phyloP scores from a whole-genome alignment of 1,140 invertebrate genomes.

The Drosophila ercepeae region DNA sequence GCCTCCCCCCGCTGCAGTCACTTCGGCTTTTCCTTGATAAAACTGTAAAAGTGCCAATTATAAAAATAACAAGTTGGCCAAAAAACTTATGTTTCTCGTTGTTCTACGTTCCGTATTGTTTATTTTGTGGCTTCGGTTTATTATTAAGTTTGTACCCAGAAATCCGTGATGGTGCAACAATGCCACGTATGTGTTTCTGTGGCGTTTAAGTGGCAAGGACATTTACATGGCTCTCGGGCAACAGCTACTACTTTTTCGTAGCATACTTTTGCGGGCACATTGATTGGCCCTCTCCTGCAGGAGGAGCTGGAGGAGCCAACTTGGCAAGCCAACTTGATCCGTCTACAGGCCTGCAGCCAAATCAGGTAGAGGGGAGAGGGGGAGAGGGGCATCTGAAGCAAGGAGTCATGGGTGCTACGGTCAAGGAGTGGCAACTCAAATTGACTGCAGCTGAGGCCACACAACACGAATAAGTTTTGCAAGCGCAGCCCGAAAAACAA shows the following conservation, averaged over 20 bases:
- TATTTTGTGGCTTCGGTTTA: slow-evolving; percentile 20
- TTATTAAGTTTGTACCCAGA: slow-evolving; percentile 49
- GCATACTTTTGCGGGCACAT: slow-evolving; percentile 65
- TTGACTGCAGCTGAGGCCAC: slow-evolving; percentile 74
- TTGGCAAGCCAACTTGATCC: slow-evolving; percentile 44
- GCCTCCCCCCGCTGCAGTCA: too few relatives aligned
- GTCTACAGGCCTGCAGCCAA: slow-evolving; percentile 51
- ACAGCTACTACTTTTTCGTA: slow-evolving; percentile 62
- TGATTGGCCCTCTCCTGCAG: slow-evolving; percentile 20
- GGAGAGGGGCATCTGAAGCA: background rate
- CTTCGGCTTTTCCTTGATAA: slow-evolving; percentile 44
- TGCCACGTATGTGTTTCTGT: background rate
- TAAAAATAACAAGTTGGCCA: slow-evolving; percentile 66
- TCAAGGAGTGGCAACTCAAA: slow-evolving; percentile 46
- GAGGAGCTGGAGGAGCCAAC: slow-evolving; percentile 34
- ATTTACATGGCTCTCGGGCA: slow-evolving; percentile 50
- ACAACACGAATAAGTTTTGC: slow-evolving; percentile 57
- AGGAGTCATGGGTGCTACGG: background rate
- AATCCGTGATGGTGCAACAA: slow-evolving; percentile 29
- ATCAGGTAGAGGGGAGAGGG: background rate
- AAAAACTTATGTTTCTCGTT: slow-evolving; percentile 30
- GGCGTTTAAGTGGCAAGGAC: slow-evolving; percentile 40
- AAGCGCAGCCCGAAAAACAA: slow-evolving; percentile 51
- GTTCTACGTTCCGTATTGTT: too few relatives aligned
- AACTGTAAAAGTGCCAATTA: slow-evolving; percentile 68